A percentile compares a stretch with the other conserved stretches of the same genome.
Evolutionary conservation across 2,113 vertebrate genomes (phyloP).

Genomic region (Tiliqua scincoides): DNA sequence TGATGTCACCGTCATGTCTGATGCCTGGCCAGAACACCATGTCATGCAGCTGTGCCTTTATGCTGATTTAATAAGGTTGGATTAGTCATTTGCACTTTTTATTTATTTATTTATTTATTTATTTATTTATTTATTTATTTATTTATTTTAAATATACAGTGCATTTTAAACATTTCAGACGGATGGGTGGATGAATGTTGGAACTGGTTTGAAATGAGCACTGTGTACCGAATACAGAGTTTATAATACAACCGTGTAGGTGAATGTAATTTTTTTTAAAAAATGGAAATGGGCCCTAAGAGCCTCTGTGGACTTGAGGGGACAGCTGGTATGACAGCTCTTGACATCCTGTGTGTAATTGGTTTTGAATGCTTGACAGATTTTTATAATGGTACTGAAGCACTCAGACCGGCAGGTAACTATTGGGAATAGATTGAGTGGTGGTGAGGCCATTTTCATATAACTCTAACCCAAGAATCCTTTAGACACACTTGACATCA

Average conservation of each 20-base stretch:
- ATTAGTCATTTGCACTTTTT: not conserved
- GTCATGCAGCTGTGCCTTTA: not conserved
- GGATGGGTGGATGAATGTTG: not conserved
- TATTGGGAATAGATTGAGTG: slow-evolving; percentile 72
- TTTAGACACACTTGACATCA: slow-evolving; percentile 66
- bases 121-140: not conserved
- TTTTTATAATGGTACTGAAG: slow-evolving; percentile 63
- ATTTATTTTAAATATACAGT: not conserved
- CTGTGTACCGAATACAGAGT: slow-evolving; percentile 26
- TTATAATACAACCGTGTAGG: slow-evolving; percentile 17
- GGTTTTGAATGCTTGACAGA: slow-evolving; percentile 73
- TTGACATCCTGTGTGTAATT: slow-evolving; percentile 74
- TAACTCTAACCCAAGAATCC: slow-evolving; percentile 62
- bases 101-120: not conserved
- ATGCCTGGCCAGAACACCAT: not conserved
- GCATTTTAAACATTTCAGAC: too few relatives aligned
- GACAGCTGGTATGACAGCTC: slow-evolving; percentile 70
- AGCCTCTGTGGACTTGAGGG: slow-evolving; percentile 39
- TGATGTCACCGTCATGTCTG: not conserved
- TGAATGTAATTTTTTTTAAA: slow-evolving; percentile 46
- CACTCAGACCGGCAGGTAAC: slow-evolving; percentile 67
- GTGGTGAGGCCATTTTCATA: slow-evolving; percentile 65
- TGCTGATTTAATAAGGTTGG: not conserved
- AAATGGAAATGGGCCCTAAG: slow-evolving; percentile 51
- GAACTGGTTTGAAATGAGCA: slow-evolving; percentile 17